A percentile compares a stretch with the other conserved stretches of the same genome.
These are phyloP conservation scores for Eptesicus fuscus DNA, from an alignment of 2,113 vertebrate genomes.

Conservation along the genomic window DNA sequence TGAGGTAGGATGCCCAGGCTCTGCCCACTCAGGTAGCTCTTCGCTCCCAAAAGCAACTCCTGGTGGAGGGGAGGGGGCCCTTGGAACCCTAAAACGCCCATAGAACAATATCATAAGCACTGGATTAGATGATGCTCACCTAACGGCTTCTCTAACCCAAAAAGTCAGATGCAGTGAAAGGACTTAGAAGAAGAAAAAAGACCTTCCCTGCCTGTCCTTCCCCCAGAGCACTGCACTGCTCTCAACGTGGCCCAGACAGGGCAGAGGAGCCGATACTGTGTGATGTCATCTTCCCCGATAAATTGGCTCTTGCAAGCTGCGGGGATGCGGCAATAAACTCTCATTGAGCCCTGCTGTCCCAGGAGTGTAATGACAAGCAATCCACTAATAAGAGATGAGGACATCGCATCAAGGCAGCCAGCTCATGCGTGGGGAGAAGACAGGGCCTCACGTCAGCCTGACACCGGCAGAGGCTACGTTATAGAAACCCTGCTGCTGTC, in stretches of 20 bases:
- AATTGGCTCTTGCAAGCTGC: neutral
- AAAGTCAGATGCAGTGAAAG: neutral
- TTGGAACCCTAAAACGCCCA: neutral
- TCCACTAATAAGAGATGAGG: neutral
- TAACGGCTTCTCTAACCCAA: neutral
- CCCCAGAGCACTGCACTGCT: neutral
- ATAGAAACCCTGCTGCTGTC: neutral
- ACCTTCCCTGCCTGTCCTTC: neutral
- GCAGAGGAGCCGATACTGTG: fast-evolving
- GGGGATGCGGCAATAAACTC: neutral
- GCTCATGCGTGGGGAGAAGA: neutral
- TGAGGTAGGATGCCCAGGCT: neutral
- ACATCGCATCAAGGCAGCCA: slow-evolving; percentile 14
- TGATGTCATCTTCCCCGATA: neutral
- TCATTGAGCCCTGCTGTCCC: neutral
- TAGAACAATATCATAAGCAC: neutral
- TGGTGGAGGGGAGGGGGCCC: neutral
- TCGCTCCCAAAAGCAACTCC: neutral
- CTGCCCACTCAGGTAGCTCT: neutral
- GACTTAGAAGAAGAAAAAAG: neutral
- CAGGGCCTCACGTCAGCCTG: neutral
- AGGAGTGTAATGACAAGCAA: neutral
- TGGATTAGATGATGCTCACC: neutral
- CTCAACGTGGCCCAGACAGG: neutral
- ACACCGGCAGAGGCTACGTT: neutral